Evolutionary conservation across 2,113 vertebrate genomes (phyloP), one percentile per base, ranked within the genome.

Genomic region (Neogale vison): DNA sequence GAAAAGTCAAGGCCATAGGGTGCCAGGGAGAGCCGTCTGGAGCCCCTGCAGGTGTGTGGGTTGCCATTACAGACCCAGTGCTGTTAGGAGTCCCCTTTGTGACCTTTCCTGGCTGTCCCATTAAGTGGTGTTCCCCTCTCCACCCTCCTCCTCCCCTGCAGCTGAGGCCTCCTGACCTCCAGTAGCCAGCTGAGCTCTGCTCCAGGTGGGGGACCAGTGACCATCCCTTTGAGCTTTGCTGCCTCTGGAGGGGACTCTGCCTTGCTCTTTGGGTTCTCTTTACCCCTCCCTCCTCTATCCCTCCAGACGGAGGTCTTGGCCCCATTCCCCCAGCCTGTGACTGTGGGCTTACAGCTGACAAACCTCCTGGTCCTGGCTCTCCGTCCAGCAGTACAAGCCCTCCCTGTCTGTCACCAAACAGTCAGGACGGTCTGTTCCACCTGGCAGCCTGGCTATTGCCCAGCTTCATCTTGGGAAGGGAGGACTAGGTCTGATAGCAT

Each of bases 371-470:
- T 95, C 93, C 97, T 97, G 97, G 95, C 95, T 98, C 95, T 98
- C 96, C 26, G 93, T 96, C 96, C 97, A 96, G 97, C 77, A 92
- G 88, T 85, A 95, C 72, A 67, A 88, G 88, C 97, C 97, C 77
- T 98, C 97, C 95, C 96, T 98, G 98, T 98, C 98, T 98, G 97
- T 98, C 98, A 98, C 98, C 95, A 97, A 93, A 90, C 94, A 96
- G 96, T 77, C 88, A 96, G 96, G 94, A 96, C 42, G 36, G 97
- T 71, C 96, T 93, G 95, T 95, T 96, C 98, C 98, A 98, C 98
- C 98, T 98, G 98, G 95, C 97, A 96, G 95, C 65, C 97, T 98
- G 98, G 97, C 65, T 93, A 10, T 3, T 95, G 94, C 97, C 98
- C 90, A 57, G 85, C 93, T 90, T 85, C 47, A n/a, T 88, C 81